Percentiles rank a stretch among this genome's conserved stretches.
These are phyloP conservation scores for Nyctibius grandis DNA, from an alignment of 2,797 vertebrate genomes.

Conservation along the genomic window DNA sequence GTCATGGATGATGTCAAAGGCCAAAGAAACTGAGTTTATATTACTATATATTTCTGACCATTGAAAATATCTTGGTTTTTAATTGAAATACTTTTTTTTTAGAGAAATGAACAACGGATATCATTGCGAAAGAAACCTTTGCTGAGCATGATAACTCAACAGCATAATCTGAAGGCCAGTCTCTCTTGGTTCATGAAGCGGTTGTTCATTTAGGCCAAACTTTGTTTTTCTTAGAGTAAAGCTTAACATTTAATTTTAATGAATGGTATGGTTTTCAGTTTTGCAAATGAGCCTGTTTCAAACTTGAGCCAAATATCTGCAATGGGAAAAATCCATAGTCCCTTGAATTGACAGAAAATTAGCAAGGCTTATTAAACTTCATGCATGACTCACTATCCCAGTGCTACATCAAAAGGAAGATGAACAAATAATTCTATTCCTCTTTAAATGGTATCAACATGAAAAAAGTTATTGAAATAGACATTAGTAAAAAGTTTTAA, in stretches of 20 bases:
- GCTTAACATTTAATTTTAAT: not conserved
- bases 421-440: not conserved
- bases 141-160: not conserved
- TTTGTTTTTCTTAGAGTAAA: not conserved
- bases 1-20: not conserved
- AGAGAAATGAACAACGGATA: not conserved
- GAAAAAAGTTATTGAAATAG: not conserved
- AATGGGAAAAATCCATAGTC: not conserved
- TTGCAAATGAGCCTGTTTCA: not conserved
- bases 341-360: slow-evolving; percentile 2
- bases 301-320: not conserved
- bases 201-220: not conserved
- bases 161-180: not conserved
- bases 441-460: not conserved
- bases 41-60: not conserved
- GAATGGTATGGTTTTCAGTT: not conserved
- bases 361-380: not conserved
- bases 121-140: not conserved
- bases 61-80: not conserved
- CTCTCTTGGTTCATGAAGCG: not conserved
- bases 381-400: not conserved
- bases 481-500: not conserved
- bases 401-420: not conserved
- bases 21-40: not conserved
- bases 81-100: not conserved